Evolutionary conservation across 1,140 invertebrate species (phyloP).

Genomic region (Bombus impatiens): DNA sequence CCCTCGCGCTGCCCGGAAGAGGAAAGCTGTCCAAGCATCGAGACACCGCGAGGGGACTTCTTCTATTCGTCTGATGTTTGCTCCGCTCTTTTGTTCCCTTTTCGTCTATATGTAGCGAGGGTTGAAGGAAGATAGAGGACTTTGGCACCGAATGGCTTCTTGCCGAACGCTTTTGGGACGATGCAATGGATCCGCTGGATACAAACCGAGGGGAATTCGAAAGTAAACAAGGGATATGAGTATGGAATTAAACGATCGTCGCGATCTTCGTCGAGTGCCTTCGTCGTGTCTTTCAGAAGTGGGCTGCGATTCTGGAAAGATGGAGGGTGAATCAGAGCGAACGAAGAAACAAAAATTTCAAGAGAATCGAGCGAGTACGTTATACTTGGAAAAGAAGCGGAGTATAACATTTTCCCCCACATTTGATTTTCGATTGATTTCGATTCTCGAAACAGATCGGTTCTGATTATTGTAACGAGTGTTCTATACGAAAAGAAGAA

Average conservation of each 20-base stretch:
- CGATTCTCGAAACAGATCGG: no score
- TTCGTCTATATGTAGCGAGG: neutral
- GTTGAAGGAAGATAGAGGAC: no score
- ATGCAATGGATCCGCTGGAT: neutral
- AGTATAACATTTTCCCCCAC: no score
- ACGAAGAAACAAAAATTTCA: neutral
- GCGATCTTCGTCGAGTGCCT: neutral
- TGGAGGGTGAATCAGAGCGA: neutral
- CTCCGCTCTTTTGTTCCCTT: slow-evolving; percentile 33
- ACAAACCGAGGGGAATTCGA: slow-evolving; percentile 12
- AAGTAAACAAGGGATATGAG: slow-evolving; percentile 21
- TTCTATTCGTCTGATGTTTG: slow-evolving; percentile 44
- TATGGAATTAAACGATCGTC: neutral
- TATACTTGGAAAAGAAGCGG: no score
- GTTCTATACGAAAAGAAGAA: neutral
- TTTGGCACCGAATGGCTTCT: neutral
- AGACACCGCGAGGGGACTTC: neutral
- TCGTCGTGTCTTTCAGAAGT: neutral
- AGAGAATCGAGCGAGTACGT: neutral
- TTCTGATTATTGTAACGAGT: no score
- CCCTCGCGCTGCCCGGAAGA: slow-evolving; percentile 21
- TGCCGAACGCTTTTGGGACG: neutral
- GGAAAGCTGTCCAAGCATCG: slow-evolving; percentile 15
- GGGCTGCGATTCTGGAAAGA: neutral
- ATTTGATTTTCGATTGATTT: no score